phyloP scores from a whole-genome alignment of 1,140 invertebrate genomes.

The Callitettix versicolor region DNA sequence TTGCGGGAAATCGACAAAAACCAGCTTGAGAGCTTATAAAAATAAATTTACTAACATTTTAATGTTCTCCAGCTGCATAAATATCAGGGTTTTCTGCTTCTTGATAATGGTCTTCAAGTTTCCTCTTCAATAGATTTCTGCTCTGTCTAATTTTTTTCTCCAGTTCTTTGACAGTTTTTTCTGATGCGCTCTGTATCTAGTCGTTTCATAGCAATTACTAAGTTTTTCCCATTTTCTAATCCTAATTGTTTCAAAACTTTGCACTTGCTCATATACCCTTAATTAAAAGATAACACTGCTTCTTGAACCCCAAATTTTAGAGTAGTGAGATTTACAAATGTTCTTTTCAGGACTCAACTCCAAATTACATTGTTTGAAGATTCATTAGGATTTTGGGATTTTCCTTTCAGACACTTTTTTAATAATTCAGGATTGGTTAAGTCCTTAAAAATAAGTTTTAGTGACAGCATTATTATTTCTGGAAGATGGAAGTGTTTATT shows the following conservation, averaged over 20 bases:
- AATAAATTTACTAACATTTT: neutral
- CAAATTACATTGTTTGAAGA: slow-evolving; percentile 3
- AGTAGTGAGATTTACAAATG: neutral
- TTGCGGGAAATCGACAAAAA: neutral
- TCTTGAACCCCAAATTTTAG: neutral
- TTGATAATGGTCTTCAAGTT: neutral
- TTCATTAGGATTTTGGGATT: slow-evolving; percentile 4
- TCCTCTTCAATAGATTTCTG: neutral
- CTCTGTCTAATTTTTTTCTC: slow-evolving; percentile 1
- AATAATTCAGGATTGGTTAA: neutral
- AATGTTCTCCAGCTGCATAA: neutral
- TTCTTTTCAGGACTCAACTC: neutral
- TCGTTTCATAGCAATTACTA: neutral
- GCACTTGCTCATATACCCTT: neutral
- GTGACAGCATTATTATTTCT: neutral
- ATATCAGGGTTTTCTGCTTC: slow-evolving; percentile 1
- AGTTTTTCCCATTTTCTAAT: neutral
- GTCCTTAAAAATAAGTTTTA: slow-evolving; percentile 6
- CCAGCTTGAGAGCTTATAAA: neutral
- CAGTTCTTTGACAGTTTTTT: neutral
- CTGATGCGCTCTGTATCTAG: neutral
- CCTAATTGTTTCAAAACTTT: slow-evolving; percentile 1
- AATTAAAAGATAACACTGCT: neutral
- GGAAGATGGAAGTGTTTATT: slow-evolving; percentile 9
- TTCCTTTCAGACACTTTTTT: slow-evolving; percentile 1